Evolutionary conservation across 2,797 vertebrate species (phyloP).

Genomic region (Ambastaia sidthimunki): DNA sequence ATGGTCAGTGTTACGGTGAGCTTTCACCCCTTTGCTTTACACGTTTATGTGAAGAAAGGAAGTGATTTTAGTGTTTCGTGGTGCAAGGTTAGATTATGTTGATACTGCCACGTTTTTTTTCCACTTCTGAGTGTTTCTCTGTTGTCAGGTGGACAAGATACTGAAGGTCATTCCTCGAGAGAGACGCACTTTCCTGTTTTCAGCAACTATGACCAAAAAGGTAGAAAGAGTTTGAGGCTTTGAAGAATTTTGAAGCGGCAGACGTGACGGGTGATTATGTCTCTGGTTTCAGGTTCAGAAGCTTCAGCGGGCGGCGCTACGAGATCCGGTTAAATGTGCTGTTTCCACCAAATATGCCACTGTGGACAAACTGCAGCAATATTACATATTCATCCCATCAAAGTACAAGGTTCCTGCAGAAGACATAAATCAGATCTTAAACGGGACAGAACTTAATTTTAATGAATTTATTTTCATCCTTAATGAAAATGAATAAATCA

Average conservation of each 20-base stretch:
- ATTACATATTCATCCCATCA: constrained; percentile 94
- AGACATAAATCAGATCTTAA: neutral
- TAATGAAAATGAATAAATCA: no score
- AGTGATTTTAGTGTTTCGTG: neutral
- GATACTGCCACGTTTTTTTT: neutral
- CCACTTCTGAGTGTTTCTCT: neutral
- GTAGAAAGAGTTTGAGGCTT: constrained; percentile 67
- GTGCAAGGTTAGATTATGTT: neutral
- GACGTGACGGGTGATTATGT: neutral
- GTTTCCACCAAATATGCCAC: constrained; percentile 97
- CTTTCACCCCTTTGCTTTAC: neutral
- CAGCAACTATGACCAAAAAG: constrained; percentile 99
- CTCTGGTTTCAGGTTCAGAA: constrained; percentile 88
- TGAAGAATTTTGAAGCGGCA: neutral
- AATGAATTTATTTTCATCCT: no score
- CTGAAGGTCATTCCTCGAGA: constrained; percentile 96
- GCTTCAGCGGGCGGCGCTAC: constrained; percentile 92
- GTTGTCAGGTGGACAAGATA: constrained; percentile 94
- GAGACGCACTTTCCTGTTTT: constrained; percentile 93
- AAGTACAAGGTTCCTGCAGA: constrained; percentile 89
- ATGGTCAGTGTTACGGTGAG: neutral
- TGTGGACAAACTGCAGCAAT: constrained; percentile 96
- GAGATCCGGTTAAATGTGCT: constrained; percentile 93
- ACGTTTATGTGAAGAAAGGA: neutral
- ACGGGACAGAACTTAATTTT: no score